Evolutionary conservation across 2,888 invertebrate genomes (phyloP), one percentile per base, ranked within the genome.

Genomic region (Parelbella ahira): DNA sequence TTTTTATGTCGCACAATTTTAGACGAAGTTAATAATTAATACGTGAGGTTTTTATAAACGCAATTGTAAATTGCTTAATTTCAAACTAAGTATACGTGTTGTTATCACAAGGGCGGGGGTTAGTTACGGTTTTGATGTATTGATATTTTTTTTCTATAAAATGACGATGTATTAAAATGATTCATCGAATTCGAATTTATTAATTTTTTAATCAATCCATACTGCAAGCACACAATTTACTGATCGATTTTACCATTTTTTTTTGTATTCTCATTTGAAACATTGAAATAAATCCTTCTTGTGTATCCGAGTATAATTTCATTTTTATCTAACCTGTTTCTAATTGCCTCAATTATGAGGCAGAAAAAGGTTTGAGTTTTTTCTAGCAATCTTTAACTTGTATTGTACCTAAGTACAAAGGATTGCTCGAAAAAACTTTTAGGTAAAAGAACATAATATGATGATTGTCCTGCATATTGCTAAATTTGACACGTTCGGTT

Each of bases 121-220:
- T n/a, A n/a, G n/a, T n/a, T n/a, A n/a, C n/a, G n/a, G 25, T 47
- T 50, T 52, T 37, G 33, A 43, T 45, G 36, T 51, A 12, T 20
- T 36, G 23, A 37, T 38, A 36, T 33, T 44, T 39, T 58, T 60
- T 64, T 53, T 67, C 64, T 60, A 55, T 58, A 57, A 49, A 49
- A 47, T 51, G 41, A 32, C 45, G 50, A 56, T 54, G 51, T 58
- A 59, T 48, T 49, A 49, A 56, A 49, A 25, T 48, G 20, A 51
- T 56, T 63, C 58, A 48, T n/a, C n/a, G n/a, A n/a, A n/a, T n/a
- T 55, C 58, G 70, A 73, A 73, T 73, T 73, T 73, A 67, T 67
- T 64, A 58, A 61, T 63, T 71, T 64, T n/a, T n/a, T n/a, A n/a
- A n/a, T n/a, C n/a, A n/a, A n/a, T n/a, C n/a, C n/a, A n/a, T 57